Evolutionary conservation across 2,797 vertebrate species (phyloP), one percentile per base, ranked within the genome.

Genomic region (Nasua narica): DNA sequence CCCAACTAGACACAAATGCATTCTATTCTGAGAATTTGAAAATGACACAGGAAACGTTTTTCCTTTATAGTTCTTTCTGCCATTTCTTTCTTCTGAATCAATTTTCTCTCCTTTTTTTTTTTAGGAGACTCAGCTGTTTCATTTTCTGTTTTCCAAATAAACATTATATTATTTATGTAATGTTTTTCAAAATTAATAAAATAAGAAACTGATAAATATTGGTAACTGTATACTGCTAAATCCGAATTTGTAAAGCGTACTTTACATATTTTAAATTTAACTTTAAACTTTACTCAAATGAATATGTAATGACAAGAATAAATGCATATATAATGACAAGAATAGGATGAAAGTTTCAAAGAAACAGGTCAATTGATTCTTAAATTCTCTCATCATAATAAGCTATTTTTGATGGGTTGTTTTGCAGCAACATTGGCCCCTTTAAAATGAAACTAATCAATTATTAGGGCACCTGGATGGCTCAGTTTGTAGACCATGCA

Each of bases 21-120:
- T 32, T 91, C 77, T 52, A 76, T 54, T 89, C 37, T 62, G 25
- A 90, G 35, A 92, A 74, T 90, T 32, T 90, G 50, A 96, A 89
- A 94, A 67, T 83, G 43, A 72, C 70, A 46, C 19, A 62, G 25
- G n/a, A 67, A n/a, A 4, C 4, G 32, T 62, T 65, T 74, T 43
- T 72, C 15, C 40, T 74, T 52, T 81, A 10, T 40, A 35, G 43
- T 48, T 76, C 5, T 67, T 58, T 82, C 69, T 83, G 35, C 23
- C 78, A 67, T 48, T 84, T 72, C 60, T 74, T 82, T 90, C 54
- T 60, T 62, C n/a, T 91, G 69, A 93, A 46, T n/a, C 16, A 37
- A 65, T 65, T 69, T 77, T 82, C 27, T 11, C 2, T 43, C n/a
- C 43, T 8, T 46, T 43, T 43, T 43, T 54, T 87, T 79, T 76